phyloP scores from a whole-genome alignment of 2,888 invertebrate genomes.

The Protonemura montana region DNA sequence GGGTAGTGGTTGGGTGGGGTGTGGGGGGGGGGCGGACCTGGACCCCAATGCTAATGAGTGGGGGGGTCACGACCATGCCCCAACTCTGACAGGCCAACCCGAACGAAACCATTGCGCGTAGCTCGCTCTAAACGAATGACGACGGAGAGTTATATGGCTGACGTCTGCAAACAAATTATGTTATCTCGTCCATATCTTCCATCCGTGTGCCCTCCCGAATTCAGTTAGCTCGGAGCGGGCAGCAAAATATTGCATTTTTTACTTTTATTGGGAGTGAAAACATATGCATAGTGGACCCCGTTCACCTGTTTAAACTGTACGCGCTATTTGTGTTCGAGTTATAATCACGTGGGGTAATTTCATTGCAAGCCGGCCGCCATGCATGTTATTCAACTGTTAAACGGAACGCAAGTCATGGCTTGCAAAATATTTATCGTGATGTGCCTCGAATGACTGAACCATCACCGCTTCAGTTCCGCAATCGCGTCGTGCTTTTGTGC shows the following conservation, averaged over 20 bases:
- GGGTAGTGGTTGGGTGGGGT: neutral
- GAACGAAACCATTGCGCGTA: neutral
- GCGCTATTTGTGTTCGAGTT: neutral
- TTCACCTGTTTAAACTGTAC: too few species aligned
- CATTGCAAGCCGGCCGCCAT: neutral
- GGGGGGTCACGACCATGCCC: conserved; percentile 21
- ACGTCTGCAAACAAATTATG: conserved; percentile 36
- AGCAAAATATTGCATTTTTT: conserved; percentile 24
- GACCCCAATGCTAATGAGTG: conserved; percentile 29
- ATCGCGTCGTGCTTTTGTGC: too few species aligned
- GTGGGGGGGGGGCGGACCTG: neutral
- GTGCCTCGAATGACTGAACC: neutral
- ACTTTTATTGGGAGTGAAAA: neutral
- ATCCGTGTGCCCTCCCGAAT: neutral
- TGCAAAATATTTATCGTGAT: neutral
- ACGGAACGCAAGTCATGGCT: neutral
- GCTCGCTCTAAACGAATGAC: conserved; percentile 32
- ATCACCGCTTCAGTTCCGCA: too few species aligned
- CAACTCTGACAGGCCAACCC: neutral
- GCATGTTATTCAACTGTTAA: conserved; percentile 14
- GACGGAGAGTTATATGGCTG: conserved; percentile 16
- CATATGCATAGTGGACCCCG: neutral
- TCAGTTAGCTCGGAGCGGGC: neutral
- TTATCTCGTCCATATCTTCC: conserved; percentile 21
- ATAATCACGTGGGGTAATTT: neutral